Base-by-base conservation (phyloP, 2,888 invertebrate genomes). In the Griposia aprilina region DNA sequence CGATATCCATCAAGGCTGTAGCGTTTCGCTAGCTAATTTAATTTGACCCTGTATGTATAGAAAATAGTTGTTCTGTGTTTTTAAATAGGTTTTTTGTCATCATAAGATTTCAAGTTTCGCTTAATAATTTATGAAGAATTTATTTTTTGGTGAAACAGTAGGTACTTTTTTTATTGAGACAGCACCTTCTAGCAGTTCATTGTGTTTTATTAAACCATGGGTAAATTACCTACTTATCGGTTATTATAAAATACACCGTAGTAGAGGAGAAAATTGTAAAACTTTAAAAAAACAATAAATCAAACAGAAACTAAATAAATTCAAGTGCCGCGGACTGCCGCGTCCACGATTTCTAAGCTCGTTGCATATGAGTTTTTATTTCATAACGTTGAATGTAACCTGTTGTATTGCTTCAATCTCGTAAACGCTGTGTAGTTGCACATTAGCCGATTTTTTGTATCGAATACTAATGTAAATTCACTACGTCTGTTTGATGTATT, bases 351-450 rank as follows among this genome's bases (percentile, higher is more conserved):
- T 81, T 88, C 78, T 67, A 70, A 70, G 78, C 72, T 90, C 81
- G 59, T 74, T 78, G 80, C 76, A 86, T 88, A 88, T 88, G 87
- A 87, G 87, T 92, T 92, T 90, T 92, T 91, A 90, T 92, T 91
- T 91, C 89, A 89, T 91, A 91, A 90, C 85, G 86, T 84, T 81
- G 86, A 87, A 84, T 87, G 89, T 89, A 91, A 92, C 92, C 90
- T 87, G 92, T 91, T 92, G 91, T 81, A 72, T 90, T 89, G 90
- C 91, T 87, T 89, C 87, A 85, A 85, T 87, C 88, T 86, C 82
- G 82, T 89, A 89, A 89, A 86, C 81, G 85, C 74, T 80, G 66
- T 81, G 85, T 87, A 89, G 85, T 86, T 88, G 89, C 81, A 85
- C 83, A 84, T 89, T 89, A 89, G 76, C 76, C 78, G 81, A 79